Percentiles rank a stretch among this genome's conserved stretches.
Evolutionary conservation across 1,140 invertebrate genomes (phyloP).

Genomic region (Drosophila paulistorum): DNA sequence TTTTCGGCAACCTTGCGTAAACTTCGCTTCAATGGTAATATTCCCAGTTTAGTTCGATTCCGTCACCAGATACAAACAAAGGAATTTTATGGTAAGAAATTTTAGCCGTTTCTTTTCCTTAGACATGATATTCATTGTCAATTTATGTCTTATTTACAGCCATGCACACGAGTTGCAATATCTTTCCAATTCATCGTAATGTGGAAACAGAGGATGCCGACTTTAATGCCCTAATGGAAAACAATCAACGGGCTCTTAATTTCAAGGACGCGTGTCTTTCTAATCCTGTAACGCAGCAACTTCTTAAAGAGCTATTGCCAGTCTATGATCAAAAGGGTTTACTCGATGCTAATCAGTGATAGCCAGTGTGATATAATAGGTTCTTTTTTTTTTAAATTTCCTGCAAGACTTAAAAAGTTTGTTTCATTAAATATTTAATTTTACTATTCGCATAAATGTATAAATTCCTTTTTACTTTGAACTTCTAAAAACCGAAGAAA

Average conservation of each 20-base stretch:
- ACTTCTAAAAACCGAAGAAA: too few species aligned
- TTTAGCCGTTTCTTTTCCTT: not conserved
- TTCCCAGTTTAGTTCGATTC: slow-evolving; percentile 75
- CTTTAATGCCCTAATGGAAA: slow-evolving; percentile 71
- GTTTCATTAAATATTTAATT: too few species aligned
- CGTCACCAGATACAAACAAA: slow-evolving; percentile 63
- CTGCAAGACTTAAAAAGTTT: not conserved
- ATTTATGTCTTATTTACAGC: slow-evolving; percentile 14
- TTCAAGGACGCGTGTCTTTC: slow-evolving; percentile 69
- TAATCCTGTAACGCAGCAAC: slow-evolving; percentile 49
- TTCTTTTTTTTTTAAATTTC: not conserved
- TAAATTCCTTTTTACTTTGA: too few species aligned
- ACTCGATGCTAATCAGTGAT: slow-evolving; percentile 67
- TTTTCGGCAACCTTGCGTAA: slow-evolving; percentile 38
- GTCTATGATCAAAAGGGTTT: slow-evolving; percentile 65
- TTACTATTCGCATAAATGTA: too few species aligned
- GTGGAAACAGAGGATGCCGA: slow-evolving; percentile 74
- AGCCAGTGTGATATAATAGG: not conserved
- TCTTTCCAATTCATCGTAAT: slow-evolving; percentile 69
- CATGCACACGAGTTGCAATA: slow-evolving; percentile 56
- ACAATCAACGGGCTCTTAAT: slow-evolving; percentile 60
- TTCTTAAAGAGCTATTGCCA: slow-evolving; percentile 58
- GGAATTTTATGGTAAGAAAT: slow-evolving; percentile 70
- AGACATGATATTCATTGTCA: not conserved
- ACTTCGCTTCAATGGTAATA: slow-evolving; percentile 58